Base-by-base conservation (phyloP, 2,113 vertebrate species). In the Capreolus pygargus region DNA sequence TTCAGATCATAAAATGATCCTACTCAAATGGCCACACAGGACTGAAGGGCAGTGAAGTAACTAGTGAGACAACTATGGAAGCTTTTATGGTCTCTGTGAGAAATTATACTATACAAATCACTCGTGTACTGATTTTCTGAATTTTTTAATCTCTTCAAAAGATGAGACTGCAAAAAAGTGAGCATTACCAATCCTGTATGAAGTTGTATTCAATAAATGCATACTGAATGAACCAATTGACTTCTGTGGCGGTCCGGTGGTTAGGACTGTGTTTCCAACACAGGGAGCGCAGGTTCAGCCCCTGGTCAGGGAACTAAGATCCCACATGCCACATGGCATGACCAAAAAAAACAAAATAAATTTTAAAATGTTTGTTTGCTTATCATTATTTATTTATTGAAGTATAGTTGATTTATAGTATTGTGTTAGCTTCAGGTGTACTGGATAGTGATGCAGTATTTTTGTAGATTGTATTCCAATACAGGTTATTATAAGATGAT, bases 101-200 rank as follows among this genome's bases (percentile, higher is more conserved):
- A 88, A 89, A 70, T 93, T 96, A 67, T 14, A 17, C 50, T 30
- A 12, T 55, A 33, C 43, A 52, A 86, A 61, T 89, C 64, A 54
- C 70, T 83, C 45, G 2, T 87, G 28, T 89, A 70, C 43, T 78
- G 70, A 91, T 86, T 92, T 70, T 85, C 70, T 86, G 50, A 96
- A 81, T 88, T 74, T 93, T 91, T 93, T 79, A 58, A 82, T 91
- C 45, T 93, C 28, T 96, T 95, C 79, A 89, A 70, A 93, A 74
- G 19, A 52, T 93, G 16, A 84, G 57, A 97, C 90, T 88, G 14
- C 45, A 70, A 81, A 87, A 76, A 58, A 9, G 30, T 60, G 33
- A 83, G 25, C 78, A 3, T 60, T 86, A 61, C 70, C 81, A 85
- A 57, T 74, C 43, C 30, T 97, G 2, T 58, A 55, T 54, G 19